Evolutionary conservation across 2,888 invertebrate species (phyloP).

Genomic region (Agriopis aurantiaria): DNA sequence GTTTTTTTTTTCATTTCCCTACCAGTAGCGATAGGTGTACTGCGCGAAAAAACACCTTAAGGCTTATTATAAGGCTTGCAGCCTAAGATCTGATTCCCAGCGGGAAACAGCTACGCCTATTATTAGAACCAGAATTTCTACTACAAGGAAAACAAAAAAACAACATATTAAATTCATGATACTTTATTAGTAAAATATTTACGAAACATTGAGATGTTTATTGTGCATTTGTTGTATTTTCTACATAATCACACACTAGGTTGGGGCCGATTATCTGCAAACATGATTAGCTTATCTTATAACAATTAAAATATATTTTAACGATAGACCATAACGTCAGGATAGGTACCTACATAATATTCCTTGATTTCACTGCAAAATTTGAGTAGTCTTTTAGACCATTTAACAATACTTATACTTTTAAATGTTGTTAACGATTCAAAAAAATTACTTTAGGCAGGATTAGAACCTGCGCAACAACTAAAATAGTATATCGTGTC

Average conservation of each 20-base stretch:
- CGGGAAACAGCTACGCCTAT: too few relatives aligned
- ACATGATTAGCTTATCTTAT: neutral
- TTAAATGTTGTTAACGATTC: too few relatives aligned
- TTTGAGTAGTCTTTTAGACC: slow-evolving; percentile 13
- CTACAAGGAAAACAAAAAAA: neutral
- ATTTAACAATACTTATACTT: slow-evolving; percentile 14
- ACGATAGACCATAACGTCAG: neutral
- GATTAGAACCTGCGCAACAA: too few relatives aligned
- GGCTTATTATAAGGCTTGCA: too few relatives aligned
- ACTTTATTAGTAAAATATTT: slow-evolving; percentile 46
- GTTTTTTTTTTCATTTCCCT: too few relatives aligned
- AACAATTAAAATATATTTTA: neutral
- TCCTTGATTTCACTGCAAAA: too few relatives aligned
- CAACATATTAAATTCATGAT: slow-evolving; percentile 30
- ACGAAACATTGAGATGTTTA: slow-evolving; percentile 36
- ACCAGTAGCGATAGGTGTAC: too few relatives aligned
- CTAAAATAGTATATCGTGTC: too few relatives aligned
- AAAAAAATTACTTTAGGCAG: too few relatives aligned
- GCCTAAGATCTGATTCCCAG: too few relatives aligned
- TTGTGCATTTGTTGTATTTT: slow-evolving; percentile 44
- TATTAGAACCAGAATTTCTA: neutral
- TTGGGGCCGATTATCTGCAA: slow-evolving; percentile 11
- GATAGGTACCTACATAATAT: neutral
- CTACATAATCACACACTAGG: slow-evolving; percentile 12
- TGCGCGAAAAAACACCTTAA: too few relatives aligned